Base-by-base conservation (phyloP, 2,113 vertebrate species). In the Zootoca vivipara region DNA sequence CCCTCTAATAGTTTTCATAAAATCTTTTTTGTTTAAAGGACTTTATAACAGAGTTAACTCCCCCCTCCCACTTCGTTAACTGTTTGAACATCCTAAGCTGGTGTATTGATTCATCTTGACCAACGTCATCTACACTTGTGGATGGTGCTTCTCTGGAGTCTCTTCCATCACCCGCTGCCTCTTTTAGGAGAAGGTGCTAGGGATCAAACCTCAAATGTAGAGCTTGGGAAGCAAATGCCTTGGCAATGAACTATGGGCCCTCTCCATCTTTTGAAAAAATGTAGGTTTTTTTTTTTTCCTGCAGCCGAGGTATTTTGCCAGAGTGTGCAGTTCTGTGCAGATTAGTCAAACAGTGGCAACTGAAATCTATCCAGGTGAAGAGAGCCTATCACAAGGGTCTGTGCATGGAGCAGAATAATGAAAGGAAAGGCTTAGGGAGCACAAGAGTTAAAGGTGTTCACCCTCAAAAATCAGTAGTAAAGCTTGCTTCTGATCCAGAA, bases 1-100 rank as follows among this genome's bases (percentile, higher is more conserved):
- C 78, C 82, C 82, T 85, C 64, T 18, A 77, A 15, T 20, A 22
- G 12, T 40, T 52, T 52, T 1, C 86, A 38, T 74, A 86, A 80
- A 89, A 90, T 86, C 75, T 52, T 83, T 46, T 72, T 92, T 72
- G 70, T 10, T 72, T 92, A 92, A 83, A 73, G 70, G 26, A 28
- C 15, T 40, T 26, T 10, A 22, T 82, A 65, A 67, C 42, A 35
- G 30, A 65, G 28, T 12, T 58, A 64, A 87, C 6, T 42, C 35
- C n/a, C 46, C 46, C 8, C 9, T 9, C 46, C 46, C 46, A n/a
- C n/a, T 9, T 46, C 10, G 10, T 52, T 52, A 52, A 52, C 35
- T n/a, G 78, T 64, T 64, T 16, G 28, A 77, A 85, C 24, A 65
- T 64, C 64, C 3, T 7, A 40, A 46, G 35, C 58, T 46, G 26